Evolutionary conservation across 2,888 invertebrate genomes (phyloP), one percentile per base, ranked within the genome.

Genomic region (Hipparchia sbordonii): DNA sequence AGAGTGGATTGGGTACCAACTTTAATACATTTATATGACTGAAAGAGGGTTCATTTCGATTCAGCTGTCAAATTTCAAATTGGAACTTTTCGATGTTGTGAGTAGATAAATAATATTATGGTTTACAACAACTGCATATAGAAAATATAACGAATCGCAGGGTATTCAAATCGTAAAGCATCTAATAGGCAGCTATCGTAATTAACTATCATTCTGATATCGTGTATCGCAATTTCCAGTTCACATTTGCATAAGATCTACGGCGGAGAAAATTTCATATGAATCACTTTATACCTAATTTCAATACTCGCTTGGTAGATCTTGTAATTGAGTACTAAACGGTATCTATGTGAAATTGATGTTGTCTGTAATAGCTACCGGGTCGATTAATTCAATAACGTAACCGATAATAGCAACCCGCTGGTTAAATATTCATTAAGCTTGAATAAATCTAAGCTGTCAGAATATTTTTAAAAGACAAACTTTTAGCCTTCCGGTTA

Each of bases 191-290:
- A 48, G 51, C 51, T 33, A 60, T 52, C 33, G 51, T 48, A n/a
- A 68, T 68, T 33, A 60, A 68, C 68, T 60, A 60, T n/a, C 60
- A 51, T 59, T 60, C 59, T n/a, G 69, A 52, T 52, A 52, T 69
- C 68, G 60, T 72, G 51, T 68, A 68, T 68, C 48, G 13, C 68
- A 39, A 54, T 46, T 67, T 59, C 68, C 65, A 65, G 48, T 33
- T 10, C 57, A 52, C 63, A 74, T 74, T 74, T 71, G 56, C 73
- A 74, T 71, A 74, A 74, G 71, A 74, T 63, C 73, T 68, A 57
- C 67, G 46, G 71, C 56, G 61, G 23, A 72, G 67, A 67, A 71
- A 71, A 74, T 74, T 68, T 61, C 71, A 59, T 33, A 74, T 70
- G 67, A 67, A 74, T 72, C 70, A 67, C 51, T 72, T 59, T 62